These are phyloP conservation scores for Rhinoraja longicauda DNA, from an alignment of 2,797 vertebrate species.

Conservation along the genomic window DNA sequence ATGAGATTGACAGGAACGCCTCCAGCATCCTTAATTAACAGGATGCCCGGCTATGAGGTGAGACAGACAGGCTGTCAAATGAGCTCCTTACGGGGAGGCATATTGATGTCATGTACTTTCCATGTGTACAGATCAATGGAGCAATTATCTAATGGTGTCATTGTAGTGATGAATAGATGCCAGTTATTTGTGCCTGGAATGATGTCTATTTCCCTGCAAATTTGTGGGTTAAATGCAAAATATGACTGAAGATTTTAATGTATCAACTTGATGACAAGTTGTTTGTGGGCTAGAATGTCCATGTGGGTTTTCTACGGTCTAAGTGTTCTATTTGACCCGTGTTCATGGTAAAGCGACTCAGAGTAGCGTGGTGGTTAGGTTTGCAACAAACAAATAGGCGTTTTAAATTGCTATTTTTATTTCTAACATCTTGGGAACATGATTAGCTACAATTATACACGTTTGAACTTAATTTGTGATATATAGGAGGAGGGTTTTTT, in stretches of 20 bases:
- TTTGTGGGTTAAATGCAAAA: background rate
- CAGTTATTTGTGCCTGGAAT: background rate
- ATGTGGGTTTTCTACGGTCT: background rate
- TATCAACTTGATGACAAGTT: background rate
- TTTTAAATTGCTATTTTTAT: background rate
- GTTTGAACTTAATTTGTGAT: background rate
- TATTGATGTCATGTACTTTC: background rate
- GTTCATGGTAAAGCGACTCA: background rate
- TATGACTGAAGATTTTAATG: background rate
- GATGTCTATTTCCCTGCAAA: background rate
- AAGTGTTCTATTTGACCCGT: background rate
- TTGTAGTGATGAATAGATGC: background rate
- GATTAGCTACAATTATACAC: background rate
- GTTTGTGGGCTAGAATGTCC: background rate
- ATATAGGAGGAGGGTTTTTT: background rate
- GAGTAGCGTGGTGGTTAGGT: background rate
- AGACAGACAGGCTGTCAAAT: conserved; percentile 53
- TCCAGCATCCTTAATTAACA: conserved; percentile 94
- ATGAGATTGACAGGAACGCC: conserved; percentile 98
- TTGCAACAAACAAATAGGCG: conserved; percentile 1
- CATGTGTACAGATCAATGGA: conserved; percentile 6
- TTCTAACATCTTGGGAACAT: background rate
- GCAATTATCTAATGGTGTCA: background rate
- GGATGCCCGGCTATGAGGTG: conserved; percentile 99
- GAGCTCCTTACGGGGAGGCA: background rate